A percentile compares a stretch with the other conserved stretches of the same genome.
Evolutionary conservation across 2,888 invertebrate genomes (phyloP).

Genomic region (Pristionchus japonicus): DNA sequence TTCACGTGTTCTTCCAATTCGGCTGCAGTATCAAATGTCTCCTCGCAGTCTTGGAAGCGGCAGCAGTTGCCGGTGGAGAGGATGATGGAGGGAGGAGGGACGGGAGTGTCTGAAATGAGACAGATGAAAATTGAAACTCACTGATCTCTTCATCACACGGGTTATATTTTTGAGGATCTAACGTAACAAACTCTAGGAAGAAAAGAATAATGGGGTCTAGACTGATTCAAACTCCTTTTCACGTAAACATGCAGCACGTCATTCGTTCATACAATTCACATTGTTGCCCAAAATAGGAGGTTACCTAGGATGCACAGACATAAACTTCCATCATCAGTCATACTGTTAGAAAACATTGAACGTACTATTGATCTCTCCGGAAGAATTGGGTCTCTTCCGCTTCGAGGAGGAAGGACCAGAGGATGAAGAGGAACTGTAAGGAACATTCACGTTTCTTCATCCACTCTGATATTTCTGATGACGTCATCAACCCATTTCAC

Average conservation of each 20-base stretch:
- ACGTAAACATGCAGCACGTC: neutral
- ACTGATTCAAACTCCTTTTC: neutral
- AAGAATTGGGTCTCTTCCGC: slow-evolving; percentile 14
- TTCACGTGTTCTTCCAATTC: slow-evolving; percentile 19
- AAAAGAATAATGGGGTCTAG: neutral
- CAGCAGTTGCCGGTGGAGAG: neutral
- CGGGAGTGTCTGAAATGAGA: neutral
- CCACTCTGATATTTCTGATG: neutral
- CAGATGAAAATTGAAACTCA: neutral
- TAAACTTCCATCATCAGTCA: no score
- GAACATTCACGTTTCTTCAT: neutral
- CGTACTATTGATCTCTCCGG: neutral
- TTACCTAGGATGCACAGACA: no score
- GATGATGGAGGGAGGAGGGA: neutral
- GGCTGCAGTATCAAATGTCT: neutral
- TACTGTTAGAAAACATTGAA: no score
- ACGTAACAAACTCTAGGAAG: no score
- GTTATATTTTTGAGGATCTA: no score
- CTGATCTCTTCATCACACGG: no score
- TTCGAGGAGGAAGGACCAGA: neutral
- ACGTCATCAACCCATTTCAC: neutral
- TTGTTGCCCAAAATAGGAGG: no score
- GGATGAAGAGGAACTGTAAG: slow-evolving; percentile 2
- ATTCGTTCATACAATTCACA: no score
- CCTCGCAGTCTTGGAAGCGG: slow-evolving; percentile 24